Conservation (phyloP, 2,888 invertebrate genomes). For the Spisula subtruncata region DNA sequence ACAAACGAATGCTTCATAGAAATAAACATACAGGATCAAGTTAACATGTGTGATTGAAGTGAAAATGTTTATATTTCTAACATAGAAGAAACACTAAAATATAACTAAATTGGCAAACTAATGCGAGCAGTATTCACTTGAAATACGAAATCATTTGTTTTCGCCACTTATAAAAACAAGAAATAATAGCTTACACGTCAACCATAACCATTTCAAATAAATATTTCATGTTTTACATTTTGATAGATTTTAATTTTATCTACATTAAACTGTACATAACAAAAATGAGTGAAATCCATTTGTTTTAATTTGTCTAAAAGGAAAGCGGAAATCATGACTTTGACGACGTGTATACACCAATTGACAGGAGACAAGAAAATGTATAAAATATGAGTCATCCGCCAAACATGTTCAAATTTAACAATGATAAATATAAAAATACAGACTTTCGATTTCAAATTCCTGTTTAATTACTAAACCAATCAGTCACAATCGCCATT, state of each 20-base stretch:
- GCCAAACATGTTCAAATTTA: constrained; percentile 24
- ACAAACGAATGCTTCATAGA: no score
- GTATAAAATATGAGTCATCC: not conserved
- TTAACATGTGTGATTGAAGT: no score
- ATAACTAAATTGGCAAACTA: no score
- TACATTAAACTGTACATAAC: not conserved
- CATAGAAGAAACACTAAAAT: no score
- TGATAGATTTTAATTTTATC: constrained; percentile 15
- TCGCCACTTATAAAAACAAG: no score
- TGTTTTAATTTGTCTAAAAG: constrained; percentile 6
- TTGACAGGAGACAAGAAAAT: not conserved
- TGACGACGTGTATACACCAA: not conserved
- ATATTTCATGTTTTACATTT: not conserved
- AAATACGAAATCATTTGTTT: no score
- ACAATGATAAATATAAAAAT: constrained; percentile 23
- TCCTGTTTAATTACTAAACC: constrained; percentile 41
- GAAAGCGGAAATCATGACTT: not conserved
- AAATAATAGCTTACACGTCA: not conserved
- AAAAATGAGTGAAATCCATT: not conserved
- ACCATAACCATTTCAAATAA: not conserved
- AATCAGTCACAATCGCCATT: constrained; percentile 40
- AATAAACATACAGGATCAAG: no score
- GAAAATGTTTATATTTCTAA: no score
- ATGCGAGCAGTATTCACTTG: no score
- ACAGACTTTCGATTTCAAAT: not conserved